Evolutionary conservation across 2,113 vertebrate genomes (phyloP), one percentile per base, ranked within the genome.

Genomic region (Ictalurus furcatus): DNA sequence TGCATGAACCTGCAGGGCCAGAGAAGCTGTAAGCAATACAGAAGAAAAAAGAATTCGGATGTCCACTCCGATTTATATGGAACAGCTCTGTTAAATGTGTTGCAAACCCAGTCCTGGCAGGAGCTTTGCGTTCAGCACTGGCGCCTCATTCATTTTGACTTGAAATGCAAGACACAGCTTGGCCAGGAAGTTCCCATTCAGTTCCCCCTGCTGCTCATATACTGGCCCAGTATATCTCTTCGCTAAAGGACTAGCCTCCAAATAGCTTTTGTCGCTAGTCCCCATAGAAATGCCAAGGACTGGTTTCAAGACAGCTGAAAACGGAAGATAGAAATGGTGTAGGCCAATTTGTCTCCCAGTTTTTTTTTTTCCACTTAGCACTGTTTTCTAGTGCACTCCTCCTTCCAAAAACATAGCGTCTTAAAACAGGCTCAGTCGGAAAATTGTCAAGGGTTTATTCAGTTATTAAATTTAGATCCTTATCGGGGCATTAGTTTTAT

Each of bases 121-220:
- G 86, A 88, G 89, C 25, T 25, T 88, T 85, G 91, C 89, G 87
- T 83, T 16, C 67, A 84, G 85, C 69, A 87, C 58, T 83, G 81
- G 90, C 85, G 65, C 91, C 89, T 89, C 92, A 93, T 91, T 93
- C 91, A 78, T 37, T 63, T 86, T 90, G 84, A 95, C 90, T 96
- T 96, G 90, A 94, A 91, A 96, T 95, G 94, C 95, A 94, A 93
- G 92, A 93, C 92, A 89, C 93, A 89, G 92, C 90, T 89, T 58
- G 88, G 92, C 92, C 95, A 95, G 95, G 95, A 96, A 95, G 95
- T 94, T 93, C 84, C 93, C 86, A 91, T 94, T 95, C 90, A 93
- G 92, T 93, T 89, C 86, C 85, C 85, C 82, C 89, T 92, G 90
- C 93, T 82, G 88, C 93, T 90, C 93, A 88, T 74, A 73, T 76